phyloP scores from a whole-genome alignment of 2,113 vertebrate species.

The Boleophthalmus pectinirostris region DNA sequence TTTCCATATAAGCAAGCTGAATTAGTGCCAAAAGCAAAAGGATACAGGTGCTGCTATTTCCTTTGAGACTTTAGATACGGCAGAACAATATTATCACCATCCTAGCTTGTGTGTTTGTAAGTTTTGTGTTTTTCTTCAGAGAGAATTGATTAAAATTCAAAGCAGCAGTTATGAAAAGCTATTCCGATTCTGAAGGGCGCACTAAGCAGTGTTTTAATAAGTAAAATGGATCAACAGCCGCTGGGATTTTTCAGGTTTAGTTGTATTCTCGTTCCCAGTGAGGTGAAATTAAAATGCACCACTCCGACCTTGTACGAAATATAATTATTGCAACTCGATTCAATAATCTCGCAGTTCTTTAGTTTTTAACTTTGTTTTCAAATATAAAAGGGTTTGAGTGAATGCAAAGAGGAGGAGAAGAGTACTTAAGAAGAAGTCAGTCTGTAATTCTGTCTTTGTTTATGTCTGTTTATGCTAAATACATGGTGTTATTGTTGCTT shows the following conservation, averaged over 20 bases:
- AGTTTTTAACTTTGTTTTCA: not conserved
- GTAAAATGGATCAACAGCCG: constrained; percentile 35
- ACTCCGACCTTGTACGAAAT: constrained; percentile 34
- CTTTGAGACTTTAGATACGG: constrained; percentile 6
- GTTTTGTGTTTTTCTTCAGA: constrained; percentile 16
- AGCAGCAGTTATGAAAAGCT: constrained; percentile 21
- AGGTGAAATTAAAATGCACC: constrained; percentile 34
- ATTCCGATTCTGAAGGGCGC: constrained; percentile 34
- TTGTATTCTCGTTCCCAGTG: constrained; percentile 29
- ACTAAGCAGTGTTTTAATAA: constrained; percentile 39
- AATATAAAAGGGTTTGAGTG: not conserved
- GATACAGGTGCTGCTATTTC: constrained; percentile 14
- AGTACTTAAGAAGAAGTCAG: not conserved
- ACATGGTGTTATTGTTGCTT: constrained; percentile 41
- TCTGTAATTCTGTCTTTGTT: constrained; percentile 29
- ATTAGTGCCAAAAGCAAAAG: constrained; percentile 21
- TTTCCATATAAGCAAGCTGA: constrained; percentile 12
- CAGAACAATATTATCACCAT: constrained; percentile 4
- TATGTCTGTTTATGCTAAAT: constrained; percentile 31
- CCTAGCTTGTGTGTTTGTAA: constrained; percentile 13
- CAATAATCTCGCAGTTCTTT: constrained; percentile 13
- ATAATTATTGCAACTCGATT: constrained; percentile 26
- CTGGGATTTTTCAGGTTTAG: constrained; percentile 20
- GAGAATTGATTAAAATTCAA: constrained; percentile 41
- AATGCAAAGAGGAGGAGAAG: constrained; percentile 1